Evolutionary conservation across 2,888 invertebrate species (phyloP), one percentile per base, ranked within the genome.

Genomic region (Alviniconcha strummeri): DNA sequence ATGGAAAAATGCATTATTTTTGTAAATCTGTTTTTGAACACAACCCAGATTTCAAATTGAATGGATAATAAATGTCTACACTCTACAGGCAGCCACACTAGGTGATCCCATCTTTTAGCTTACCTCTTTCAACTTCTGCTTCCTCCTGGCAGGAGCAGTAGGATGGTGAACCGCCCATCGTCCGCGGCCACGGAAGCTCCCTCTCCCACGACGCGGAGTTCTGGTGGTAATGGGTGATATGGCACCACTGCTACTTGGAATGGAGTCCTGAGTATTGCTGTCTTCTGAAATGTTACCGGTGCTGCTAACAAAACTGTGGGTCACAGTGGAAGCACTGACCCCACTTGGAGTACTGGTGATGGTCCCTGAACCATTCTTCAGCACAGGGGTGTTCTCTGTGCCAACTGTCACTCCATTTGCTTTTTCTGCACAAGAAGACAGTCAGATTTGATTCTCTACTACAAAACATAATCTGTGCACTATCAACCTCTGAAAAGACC

Each of bases 221-320:
- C 82, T 76, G 55, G 83, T 76, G 15, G 84, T 83, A 19, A 85
- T 82, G n/a, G 87, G 84, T 13, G 84, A 84, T 17, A 82, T 86
- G 54, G 86, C 87, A 79, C 89, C 80, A 82, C 90, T 80, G 69
- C 88, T 86, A 81, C 90, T 89, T 55, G 90, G 87, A 19, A 89
- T 86, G n/a, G 91, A 91, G 56, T 91, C 92, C 84, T 90, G 90
- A 84, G 88, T 90, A 84, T 89, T 90, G 80, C 91, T 91, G 87
- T 91, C 91, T 88, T 91, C 92, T 8, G 90, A 92, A 57, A 91
- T 83, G 86, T 90, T 90, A 92, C 94, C 86, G 91, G 94, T 87
- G 84, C 88, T 89, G 83, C 87, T 89, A 64, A 87, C 85, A 69
- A 82, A 67, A 69, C 83, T 82, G 72, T 71, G 84, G 52, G 84